phyloP scores from a whole-genome alignment of 2,113 vertebrate genomes.

The Gallinago jamesoni region DNA sequence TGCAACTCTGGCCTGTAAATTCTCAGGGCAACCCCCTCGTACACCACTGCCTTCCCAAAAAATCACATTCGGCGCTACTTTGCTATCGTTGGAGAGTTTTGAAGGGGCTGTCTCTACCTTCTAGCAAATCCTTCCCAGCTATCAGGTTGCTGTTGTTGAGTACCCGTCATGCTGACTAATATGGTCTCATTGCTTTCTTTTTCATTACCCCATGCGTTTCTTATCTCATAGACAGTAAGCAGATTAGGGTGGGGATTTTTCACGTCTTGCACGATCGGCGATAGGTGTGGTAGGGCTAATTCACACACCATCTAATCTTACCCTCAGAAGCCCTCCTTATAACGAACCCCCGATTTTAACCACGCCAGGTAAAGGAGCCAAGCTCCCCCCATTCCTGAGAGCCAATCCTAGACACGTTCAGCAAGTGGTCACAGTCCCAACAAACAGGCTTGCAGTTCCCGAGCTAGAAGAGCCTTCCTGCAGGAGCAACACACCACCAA shows the following conservation, averaged over 20 bases:
- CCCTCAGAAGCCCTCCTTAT: neutral
- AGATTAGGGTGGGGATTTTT: conserved; percentile 6
- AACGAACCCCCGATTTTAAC: neutral
- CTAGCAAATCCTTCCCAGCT: neutral
- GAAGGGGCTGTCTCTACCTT: neutral
- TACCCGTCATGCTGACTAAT: neutral
- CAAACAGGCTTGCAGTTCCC: neutral
- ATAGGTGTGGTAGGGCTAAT: neutral
- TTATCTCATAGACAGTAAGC: neutral
- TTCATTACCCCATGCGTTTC: neutral
- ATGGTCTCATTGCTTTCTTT: neutral
- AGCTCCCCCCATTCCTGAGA: neutral
- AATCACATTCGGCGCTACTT: neutral
- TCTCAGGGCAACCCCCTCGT: neutral
- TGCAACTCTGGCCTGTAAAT: neutral
- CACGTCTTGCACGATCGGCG: neutral
- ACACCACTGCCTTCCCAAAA: neutral
- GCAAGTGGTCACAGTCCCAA: neutral
- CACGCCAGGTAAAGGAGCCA: neutral
- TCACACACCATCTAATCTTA: neutral
- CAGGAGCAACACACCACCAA: neutral
- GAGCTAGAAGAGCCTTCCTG: neutral
- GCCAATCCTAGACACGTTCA: neutral
- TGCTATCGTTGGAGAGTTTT: neutral
- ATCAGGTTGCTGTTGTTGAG: neutral